Evolutionary conservation across 2,113 vertebrate species (phyloP).

Genomic region (Centropus unirufus): DNA sequence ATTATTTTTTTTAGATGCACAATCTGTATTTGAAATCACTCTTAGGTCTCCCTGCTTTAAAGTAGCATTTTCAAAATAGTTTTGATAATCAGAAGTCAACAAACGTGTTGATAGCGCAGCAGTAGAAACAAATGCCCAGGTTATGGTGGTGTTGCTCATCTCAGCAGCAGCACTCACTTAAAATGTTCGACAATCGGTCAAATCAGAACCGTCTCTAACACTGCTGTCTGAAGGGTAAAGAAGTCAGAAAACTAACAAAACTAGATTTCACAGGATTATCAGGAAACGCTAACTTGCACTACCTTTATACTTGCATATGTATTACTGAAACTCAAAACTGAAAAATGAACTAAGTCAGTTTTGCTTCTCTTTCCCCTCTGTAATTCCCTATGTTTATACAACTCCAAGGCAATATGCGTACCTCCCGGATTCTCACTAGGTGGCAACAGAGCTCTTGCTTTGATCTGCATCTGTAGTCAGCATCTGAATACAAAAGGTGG

Average conservation of each 20-base stretch:
- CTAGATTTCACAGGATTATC: neutral
- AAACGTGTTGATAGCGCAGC: rapidly evolving
- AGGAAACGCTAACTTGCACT: neutral
- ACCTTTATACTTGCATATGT: neutral
- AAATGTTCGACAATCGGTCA: neutral
- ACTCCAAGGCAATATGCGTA: neutral
- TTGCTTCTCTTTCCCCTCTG: neutral
- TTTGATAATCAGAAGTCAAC: neutral
- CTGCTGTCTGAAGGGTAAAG: neutral
- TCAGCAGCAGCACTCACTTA: neutral
- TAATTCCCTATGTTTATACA: neutral
- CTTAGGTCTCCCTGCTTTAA: neutral
- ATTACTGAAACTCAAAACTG: neutral
- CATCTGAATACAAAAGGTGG: neutral
- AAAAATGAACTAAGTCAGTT: neutral
- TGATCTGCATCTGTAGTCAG: neutral
- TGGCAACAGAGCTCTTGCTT: constrained; percentile 28
- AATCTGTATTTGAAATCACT: neutral
- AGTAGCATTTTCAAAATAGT: neutral
- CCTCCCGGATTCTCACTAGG: constrained; percentile 29
- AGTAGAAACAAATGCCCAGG: neutral
- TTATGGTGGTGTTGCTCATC: neutral
- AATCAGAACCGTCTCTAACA: neutral
- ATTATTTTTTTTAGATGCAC: neutral
- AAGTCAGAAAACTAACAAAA: neutral